Base-by-base conservation (phyloP, 2,797 vertebrate species). In the Mormyrops attenuatus region DNA sequence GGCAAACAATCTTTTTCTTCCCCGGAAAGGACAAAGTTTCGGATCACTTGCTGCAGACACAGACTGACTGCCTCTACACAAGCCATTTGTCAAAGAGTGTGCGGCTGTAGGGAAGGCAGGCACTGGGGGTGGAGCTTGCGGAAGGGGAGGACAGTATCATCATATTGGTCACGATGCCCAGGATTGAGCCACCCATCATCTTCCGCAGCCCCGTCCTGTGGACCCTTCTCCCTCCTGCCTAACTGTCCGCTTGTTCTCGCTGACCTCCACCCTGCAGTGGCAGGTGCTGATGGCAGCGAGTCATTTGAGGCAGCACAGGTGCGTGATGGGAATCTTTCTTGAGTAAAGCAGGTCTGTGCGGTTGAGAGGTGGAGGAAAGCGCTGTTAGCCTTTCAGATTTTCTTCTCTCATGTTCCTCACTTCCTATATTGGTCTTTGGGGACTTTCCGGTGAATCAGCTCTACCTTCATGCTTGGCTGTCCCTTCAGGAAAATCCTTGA, bases 21-120 rank as follows among this genome's bases (percentile, higher is more conserved):
- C 0, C 82, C 69, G 57, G 41, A 90, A 89, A 91, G 91, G 85
- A 91, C 91, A 90, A 15, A 26, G 91, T 90, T 91, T 88, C 87
- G 91, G 92, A 91, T 93, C 92, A 57, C 60, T 90, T 89, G 91
- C 89, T 88, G 89, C 88, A 92, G 90, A 86, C 90, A 87, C 88
- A 88, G 89, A 92, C 69, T 89, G 80, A 52, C 50, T 88, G 85
- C 55, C 17, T 55, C 50, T 1, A 52, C n/a, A 34, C 57, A 88
- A 86, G 90, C 91, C 90, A 91, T 92, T 92, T 88, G 91, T 92
- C 92, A 93, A 60, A 88, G 41, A 44, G 30, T 50, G 80, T 63
- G 77, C 7, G n/a, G 73, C 73, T 89, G 34, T 69, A 15, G 41
- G n/a, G 41, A 26, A 85, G 20, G 82, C 66, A 73, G 66, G 30